These are phyloP conservation scores for Melinaea menophilus DNA, from an alignment of 2,888 invertebrate species.

Conservation along the genomic window DNA sequence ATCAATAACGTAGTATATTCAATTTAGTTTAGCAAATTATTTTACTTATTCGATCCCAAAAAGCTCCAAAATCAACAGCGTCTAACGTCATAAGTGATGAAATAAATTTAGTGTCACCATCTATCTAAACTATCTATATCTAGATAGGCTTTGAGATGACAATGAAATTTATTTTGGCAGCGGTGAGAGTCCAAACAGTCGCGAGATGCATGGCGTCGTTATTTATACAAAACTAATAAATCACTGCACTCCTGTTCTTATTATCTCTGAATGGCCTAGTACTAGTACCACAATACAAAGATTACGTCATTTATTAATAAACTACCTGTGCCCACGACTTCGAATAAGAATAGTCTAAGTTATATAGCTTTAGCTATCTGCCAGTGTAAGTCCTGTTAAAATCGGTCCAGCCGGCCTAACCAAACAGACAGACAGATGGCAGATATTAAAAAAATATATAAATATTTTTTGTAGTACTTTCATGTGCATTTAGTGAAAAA, in stretches of 20 bases:
- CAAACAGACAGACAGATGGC: too few species aligned
- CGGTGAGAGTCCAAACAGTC: conserved; percentile 42
- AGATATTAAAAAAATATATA: too few species aligned
- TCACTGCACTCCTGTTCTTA: conserved; percentile 29
- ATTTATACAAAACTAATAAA: conserved; percentile 32
- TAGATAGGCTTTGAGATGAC: conserved; percentile 50
- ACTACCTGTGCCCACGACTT: too few species aligned
- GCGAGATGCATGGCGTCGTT: conserved; percentile 32
- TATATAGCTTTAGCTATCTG: too few species aligned
- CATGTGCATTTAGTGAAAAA: too few species aligned
- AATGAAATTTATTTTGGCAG: conserved; percentile 52
- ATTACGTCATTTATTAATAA: conserved; percentile 22
- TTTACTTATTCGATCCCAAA: conserved; percentile 13
- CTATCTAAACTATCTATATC: conserved; percentile 32
- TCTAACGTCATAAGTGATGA: conserved; percentile 41
- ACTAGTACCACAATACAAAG: conserved; percentile 21
- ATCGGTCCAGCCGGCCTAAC: too few species aligned
- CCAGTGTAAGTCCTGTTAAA: too few species aligned
- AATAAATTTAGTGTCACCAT: conserved; percentile 45
- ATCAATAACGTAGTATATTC: too few species aligned
- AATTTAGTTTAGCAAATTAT: background rate
- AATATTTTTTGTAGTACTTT: too few species aligned
- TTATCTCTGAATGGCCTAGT: conserved; percentile 25
- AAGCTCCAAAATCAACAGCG: conserved; percentile 15
- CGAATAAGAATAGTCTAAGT: too few species aligned